phyloP scores from a whole-genome alignment of 2,888 invertebrate genomes.

The Kryphioiulus occultus region DNA sequence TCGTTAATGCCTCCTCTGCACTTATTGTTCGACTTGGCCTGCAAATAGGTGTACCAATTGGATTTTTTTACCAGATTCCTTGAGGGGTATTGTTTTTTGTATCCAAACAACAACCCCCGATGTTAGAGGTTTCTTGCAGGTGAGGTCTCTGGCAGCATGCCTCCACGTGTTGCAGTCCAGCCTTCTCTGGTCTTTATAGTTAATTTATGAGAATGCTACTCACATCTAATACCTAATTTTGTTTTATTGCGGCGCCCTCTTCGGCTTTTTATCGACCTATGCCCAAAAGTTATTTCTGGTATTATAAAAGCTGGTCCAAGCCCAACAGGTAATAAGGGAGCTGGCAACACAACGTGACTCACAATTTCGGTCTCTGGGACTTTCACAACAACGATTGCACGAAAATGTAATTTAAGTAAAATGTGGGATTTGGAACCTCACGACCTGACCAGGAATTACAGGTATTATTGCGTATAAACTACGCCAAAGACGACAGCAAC shows the following conservation, averaged over 20 bases:
- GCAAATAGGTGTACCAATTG: neutral
- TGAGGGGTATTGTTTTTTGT: neutral
- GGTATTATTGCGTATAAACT: neutral
- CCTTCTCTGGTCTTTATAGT: conserved; percentile 24
- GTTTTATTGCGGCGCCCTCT: neutral
- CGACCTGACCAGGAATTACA: neutral
- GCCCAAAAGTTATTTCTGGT: neutral
- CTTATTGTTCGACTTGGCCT: neutral
- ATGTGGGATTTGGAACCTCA: neutral
- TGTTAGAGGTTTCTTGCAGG: neutral
- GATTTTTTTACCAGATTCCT: neutral
- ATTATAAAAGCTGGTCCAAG: neutral
- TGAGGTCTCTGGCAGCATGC: conserved; percentile 21
- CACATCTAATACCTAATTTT: conserved; percentile 30
- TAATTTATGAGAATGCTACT: conserved; percentile 29
- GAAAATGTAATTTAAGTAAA: conserved; percentile 13
- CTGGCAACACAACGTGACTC: neutral
- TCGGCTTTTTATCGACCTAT: neutral
- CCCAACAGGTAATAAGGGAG: neutral
- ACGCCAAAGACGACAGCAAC: neutral
- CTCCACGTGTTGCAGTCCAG: conserved; percentile 8
- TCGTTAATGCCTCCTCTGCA: neutral
- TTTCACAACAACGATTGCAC: neutral
- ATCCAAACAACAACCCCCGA: neutral
- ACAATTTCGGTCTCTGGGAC: neutral